Conservation (phyloP, 2,797 vertebrate species). For the Pantherophis vulpinus region DNA sequence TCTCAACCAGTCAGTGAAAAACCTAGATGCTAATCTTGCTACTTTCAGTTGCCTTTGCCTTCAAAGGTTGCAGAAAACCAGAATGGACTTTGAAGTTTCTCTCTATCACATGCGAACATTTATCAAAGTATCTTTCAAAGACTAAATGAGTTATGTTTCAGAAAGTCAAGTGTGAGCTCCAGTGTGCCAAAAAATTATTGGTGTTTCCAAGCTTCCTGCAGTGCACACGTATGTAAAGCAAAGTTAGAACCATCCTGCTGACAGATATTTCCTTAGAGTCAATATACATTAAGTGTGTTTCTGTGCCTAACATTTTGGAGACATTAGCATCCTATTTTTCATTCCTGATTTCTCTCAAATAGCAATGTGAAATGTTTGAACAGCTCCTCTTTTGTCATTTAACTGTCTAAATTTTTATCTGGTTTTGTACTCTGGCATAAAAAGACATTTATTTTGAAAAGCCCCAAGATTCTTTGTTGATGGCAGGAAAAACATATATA, state of each 20-base stretch:
- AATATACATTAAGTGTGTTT: constrained; percentile 67
- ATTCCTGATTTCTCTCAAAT: constrained; percentile 65
- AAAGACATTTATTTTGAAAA: constrained; percentile 22
- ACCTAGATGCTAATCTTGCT: constrained; percentile 26
- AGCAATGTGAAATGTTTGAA: constrained; percentile 60
- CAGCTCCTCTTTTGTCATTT: constrained; percentile 56
- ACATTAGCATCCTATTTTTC: constrained; percentile 65
- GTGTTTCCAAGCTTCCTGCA: constrained; percentile 64
- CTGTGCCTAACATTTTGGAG: constrained; percentile 67
- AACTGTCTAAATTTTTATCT: constrained; percentile 62
- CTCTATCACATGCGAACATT: constrained; percentile 48
- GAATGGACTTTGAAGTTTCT: constrained; percentile 49
- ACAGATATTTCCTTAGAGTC: constrained; percentile 69
- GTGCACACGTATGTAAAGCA: constrained; percentile 49
- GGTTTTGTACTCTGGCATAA: constrained; percentile 60
- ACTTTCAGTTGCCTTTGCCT: constrained; percentile 6
- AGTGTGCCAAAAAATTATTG: constrained; percentile 59
- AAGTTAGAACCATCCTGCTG: constrained; percentile 63
- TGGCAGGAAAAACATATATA: neutral
- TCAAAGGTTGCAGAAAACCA: neutral
- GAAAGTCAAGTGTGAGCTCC: constrained; percentile 57
- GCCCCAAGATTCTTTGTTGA: neutral
- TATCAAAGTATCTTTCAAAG: constrained; percentile 60
- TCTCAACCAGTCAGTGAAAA: constrained; percentile 31
- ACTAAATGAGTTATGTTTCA: constrained; percentile 60